Conservation (phyloP, 2,888 invertebrate genomes). For the Protonemura montana region DNA sequence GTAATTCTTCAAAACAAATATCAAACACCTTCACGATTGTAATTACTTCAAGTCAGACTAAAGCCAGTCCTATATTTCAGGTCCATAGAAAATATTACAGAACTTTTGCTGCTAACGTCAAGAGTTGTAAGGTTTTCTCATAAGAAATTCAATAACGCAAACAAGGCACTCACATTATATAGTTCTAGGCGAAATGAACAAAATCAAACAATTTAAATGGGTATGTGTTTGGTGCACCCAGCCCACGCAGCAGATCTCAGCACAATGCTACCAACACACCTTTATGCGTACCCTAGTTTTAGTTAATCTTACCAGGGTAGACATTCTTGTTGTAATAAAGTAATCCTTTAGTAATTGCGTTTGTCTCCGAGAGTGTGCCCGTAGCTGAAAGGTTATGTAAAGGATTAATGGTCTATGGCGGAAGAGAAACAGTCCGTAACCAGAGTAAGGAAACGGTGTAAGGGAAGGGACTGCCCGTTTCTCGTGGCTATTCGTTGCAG, state of each 20-base stretch:
- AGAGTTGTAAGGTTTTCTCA: background rate
- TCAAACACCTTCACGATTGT: constrained; percentile 32
- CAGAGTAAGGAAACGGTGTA: background rate
- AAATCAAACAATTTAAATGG: background rate
- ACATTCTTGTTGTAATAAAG: background rate
- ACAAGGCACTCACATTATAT: background rate
- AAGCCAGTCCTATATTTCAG: constrained; percentile 15
- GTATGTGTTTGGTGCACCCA: too few relatives aligned
- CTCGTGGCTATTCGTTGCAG: background rate
- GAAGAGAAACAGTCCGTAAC: background rate
- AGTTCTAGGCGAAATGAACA: background rate
- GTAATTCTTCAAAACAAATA: constrained; percentile 32
- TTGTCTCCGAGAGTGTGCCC: background rate
- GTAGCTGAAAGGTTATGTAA: background rate
- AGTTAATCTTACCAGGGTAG: background rate
- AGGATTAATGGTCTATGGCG: background rate
- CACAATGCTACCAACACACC: background rate
- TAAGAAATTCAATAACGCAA: background rate
- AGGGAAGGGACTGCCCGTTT: too few relatives aligned
- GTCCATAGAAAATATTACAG: background rate
- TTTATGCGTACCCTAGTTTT: background rate
- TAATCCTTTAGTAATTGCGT: constrained; percentile 12
- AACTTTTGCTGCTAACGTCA: background rate
- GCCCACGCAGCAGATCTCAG: too few relatives aligned
- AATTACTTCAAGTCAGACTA: constrained; percentile 17